Evolutionary conservation across 1,140 invertebrate species (phyloP).

Genomic region (Cecropterus lyciades): DNA sequence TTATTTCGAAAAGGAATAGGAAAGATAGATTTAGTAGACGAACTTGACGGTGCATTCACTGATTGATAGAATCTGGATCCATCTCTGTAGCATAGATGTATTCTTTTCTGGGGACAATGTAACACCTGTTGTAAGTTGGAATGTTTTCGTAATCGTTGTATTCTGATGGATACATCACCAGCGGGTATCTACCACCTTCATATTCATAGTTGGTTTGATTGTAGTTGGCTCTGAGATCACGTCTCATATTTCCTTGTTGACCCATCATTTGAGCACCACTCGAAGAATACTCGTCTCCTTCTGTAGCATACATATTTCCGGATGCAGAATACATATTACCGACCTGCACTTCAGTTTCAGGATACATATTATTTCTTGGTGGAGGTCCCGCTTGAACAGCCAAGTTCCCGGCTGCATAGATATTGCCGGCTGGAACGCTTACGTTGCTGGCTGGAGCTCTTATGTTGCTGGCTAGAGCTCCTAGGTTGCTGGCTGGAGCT

Average conservation of each 20-base stretch:
- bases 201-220: neutral
- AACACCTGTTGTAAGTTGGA: neutral
- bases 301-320: neutral
- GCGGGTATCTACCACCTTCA: neutral
- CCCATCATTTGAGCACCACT: neutral
- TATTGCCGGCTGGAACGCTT: too few species aligned
- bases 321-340: neutral
- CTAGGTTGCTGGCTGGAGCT: too few species aligned
- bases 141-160: neutral
- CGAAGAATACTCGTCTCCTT: neutral
- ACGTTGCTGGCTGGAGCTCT: too few species aligned
- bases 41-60: neutral
- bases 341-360: neutral
- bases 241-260: neutral
- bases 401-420: too few species aligned
- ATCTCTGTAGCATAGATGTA: neutral
- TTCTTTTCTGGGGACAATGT: neutral
- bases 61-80: neutral
- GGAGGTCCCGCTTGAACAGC: too few species aligned
- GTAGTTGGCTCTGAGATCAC: neutral
- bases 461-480: too few species aligned
- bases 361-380: neutral
- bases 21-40: neutral
- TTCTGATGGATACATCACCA: neutral
- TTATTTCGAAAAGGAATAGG: neutral